Evolutionary conservation across 2,888 invertebrate species (phyloP), one percentile per base, ranked within the genome.

Genomic region (Boloria euphrosyne): DNA sequence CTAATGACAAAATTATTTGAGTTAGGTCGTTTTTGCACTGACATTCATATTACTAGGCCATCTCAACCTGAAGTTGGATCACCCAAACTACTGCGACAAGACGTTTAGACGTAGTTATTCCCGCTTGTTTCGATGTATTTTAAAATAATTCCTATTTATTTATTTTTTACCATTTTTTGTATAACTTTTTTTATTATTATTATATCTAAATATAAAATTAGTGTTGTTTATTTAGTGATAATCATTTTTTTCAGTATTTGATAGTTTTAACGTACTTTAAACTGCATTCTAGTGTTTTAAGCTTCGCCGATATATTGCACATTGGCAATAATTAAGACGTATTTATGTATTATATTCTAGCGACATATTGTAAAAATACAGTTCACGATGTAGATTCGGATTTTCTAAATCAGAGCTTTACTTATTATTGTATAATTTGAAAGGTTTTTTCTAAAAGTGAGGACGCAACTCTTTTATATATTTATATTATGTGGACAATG

Each of bases 101-200:
- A 59, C 16, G 14, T 4, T 38, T 77, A 75, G 74, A 69, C 62
- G 68, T 80, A 72, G 71, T 68, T 66, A 80, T 78, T 80, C 80
- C 81, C 75, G 81, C 81, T 85, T 84, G 80, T 87, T 87, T 87
- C 79, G 84, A 87, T 84, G 82, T 89, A 84, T 85, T 89, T 89
- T 84, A 75, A 85, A 80, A 78, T 86, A 84, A 86, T 85, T 86
- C 83, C 84, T 89, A 89, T 86, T 86, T 82, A 83, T 82, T 83
- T 85, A 83, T 86, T 87, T 89, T 86, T 82, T 88, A 87, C 84
- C 79, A 67, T 77, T 80, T n/a, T 89, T 89, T 89, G 82, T 88
- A 87, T 84, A 80, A 83, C 80, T 80, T 85, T 89, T 89, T 82
- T 80, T 83, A 80, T 82, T 79, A 73, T 73, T 73, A 74, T 75